A percentile compares a stretch with the other conserved stretches of the same genome.
Evolutionary conservation across 2,113 vertebrate genomes (phyloP).

Genomic region (Dromiciops gliroides): DNA sequence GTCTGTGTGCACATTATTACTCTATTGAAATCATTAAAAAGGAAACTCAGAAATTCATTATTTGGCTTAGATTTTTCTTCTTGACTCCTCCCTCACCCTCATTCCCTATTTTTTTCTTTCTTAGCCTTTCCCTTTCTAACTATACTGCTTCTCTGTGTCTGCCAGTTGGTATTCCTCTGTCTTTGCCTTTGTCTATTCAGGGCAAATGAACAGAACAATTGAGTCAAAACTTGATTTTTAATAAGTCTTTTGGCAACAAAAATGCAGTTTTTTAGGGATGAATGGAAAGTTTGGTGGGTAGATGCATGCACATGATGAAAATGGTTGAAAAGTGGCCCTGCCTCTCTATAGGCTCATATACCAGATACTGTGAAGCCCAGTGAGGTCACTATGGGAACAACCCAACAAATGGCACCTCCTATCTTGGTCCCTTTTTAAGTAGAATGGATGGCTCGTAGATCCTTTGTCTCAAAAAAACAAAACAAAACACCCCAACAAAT

Average conservation of each 20-base stretch:
- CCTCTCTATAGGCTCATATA: background rate
- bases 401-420: background rate
- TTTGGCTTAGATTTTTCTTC: slow-evolving; percentile 48
- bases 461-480: background rate
- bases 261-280: background rate
- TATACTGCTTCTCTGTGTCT: slow-evolving; percentile 2
- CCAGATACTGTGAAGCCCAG: background rate
- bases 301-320: background rate
- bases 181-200: slow-evolving; percentile 6
- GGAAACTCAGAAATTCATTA: slow-evolving; percentile 49
- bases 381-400: background rate
- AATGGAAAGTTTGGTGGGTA: background rate
- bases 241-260: background rate
- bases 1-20: background rate
- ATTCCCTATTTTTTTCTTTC: background rate
- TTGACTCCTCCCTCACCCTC: background rate
- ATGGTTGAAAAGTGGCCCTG: background rate
- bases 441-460: background rate
- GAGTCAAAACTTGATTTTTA: slow-evolving; percentile 37
- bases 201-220: background rate
- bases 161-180: background rate
- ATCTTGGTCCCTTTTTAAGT: background rate
- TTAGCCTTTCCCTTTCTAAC: slow-evolving; percentile 13
- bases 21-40: background rate
- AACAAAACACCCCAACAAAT: background rate